phyloP scores from a whole-genome alignment of 2,797 vertebrate genomes.

The Okamejei kenojei region DNA sequence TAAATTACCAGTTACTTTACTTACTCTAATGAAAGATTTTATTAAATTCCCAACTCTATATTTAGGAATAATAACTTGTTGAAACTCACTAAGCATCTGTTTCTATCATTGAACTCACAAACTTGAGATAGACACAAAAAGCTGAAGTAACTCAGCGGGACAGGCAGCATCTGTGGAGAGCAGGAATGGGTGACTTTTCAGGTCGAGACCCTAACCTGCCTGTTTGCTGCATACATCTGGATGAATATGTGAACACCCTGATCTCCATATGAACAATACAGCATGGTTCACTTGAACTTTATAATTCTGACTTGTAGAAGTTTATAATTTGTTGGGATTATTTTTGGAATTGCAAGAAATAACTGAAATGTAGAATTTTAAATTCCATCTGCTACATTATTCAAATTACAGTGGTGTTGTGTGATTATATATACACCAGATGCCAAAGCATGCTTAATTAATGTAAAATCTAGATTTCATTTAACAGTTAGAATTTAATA shows the following conservation, averaged over 20 bases:
- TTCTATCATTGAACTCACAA: not conserved
- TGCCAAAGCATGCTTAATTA: not conserved
- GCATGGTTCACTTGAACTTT: not conserved
- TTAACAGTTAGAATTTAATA: not conserved
- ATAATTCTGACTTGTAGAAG: not conserved
- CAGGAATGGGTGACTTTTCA: too few species aligned
- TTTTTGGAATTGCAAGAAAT: not conserved
- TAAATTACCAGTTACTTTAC: too few species aligned
- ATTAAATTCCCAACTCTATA: too few species aligned
- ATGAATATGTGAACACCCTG: not conserved
- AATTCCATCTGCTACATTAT: slow-evolving; percentile 1
- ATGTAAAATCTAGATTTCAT: not conserved
- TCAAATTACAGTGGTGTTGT: not conserved
- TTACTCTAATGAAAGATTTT: too few species aligned
- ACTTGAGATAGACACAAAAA: too few species aligned
- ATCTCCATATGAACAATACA: not conserved
- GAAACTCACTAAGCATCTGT: too few species aligned
- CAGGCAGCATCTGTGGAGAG: too few species aligned
- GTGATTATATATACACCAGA: slow-evolving; percentile 3
- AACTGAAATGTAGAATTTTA: not conserved
- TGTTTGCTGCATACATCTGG: not conserved
- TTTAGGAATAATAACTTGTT: too few species aligned
- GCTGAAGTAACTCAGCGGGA: too few species aligned
- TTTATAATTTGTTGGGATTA: not conserved
- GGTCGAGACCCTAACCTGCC: too few species aligned